These are phyloP conservation scores for Apamea monoglypha DNA, from an alignment of 2,888 invertebrate species.

Conservation along the genomic window DNA sequence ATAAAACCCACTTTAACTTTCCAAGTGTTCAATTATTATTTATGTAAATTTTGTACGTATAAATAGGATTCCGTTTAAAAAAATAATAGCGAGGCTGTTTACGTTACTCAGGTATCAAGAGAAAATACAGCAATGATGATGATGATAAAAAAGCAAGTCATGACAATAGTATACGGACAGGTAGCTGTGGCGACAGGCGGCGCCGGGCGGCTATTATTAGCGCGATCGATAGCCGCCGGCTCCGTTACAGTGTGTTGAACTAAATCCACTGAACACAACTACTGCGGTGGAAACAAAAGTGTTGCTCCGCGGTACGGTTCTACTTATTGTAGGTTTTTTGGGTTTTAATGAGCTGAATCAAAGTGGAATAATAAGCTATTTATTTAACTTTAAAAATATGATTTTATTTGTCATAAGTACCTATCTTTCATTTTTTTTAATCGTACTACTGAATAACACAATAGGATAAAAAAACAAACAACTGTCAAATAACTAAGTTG, in stretches of 20 bases:
- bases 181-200: conserved; percentile 61
- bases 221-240: conserved; percentile 62
- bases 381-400: too few relatives aligned
- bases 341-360: background rate
- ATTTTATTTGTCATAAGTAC: too few relatives aligned
- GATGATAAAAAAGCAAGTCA: background rate
- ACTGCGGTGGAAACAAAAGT: conserved; percentile 40
- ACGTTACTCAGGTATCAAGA: background rate
- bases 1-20: background rate
- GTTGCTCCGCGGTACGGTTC: background rate
- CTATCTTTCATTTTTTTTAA: too few relatives aligned
- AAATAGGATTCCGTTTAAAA: too few relatives aligned
- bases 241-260: conserved; percentile 65
- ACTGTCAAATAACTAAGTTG: background rate
- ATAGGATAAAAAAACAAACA: background rate
- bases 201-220: conserved; percentile 66
- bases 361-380: background rate
- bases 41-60: too few relatives aligned
- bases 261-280: conserved; percentile 50
- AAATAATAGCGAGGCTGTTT: background rate
- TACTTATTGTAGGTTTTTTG: background rate
- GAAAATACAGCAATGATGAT: background rate
- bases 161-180: background rate
- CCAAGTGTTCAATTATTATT: too few relatives aligned
- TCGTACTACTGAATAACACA: background rate